A percentile compares a stretch with the other conserved stretches of the same genome.
These are phyloP conservation scores for Pseudochirops corinnae DNA, from an alignment of 2,797 vertebrate species.

Conservation along the genomic window DNA sequence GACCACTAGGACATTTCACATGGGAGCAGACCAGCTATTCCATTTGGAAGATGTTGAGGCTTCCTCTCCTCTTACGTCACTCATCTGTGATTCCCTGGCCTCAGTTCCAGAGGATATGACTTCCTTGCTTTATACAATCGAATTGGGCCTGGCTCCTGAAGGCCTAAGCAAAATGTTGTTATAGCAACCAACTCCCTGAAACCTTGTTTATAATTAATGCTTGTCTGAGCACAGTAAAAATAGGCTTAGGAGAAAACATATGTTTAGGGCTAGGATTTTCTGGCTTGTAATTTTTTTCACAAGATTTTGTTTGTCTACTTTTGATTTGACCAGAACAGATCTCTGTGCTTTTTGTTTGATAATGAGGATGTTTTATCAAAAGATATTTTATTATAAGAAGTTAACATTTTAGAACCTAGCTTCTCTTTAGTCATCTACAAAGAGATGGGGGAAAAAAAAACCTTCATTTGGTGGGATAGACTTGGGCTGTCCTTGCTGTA, in stretches of 20 bases:
- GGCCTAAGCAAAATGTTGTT: slow-evolving; percentile 71
- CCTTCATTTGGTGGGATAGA: neutral
- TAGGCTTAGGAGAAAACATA: neutral
- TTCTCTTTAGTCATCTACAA: slow-evolving; percentile 7
- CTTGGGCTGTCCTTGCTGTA: neutral
- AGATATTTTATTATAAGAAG: slow-evolving; percentile 47
- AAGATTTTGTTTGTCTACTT: neutral
- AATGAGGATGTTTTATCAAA: neutral
- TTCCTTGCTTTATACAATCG: slow-evolving; percentile 33
- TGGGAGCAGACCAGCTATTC: neutral
- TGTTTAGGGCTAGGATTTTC: slow-evolving; percentile 18
- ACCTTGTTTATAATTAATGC: slow-evolving; percentile 63
- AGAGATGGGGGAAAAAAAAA: neutral
- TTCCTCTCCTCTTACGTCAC: neutral
- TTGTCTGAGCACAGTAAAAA: slow-evolving; percentile 55
- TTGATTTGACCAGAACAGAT: neutral
- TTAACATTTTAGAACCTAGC: neutral
- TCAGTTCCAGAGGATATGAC: slow-evolving; percentile 43
- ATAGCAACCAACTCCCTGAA: slow-evolving; percentile 75
- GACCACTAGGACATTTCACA: neutral
- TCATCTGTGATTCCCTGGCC: slow-evolving; percentile 40
- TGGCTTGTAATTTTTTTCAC: neutral
- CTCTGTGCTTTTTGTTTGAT: neutral
- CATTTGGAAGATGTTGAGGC: neutral
- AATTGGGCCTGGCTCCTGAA: slow-evolving; percentile 45